A percentile compares a stretch with the other conserved stretches of the same genome.
These are phyloP conservation scores for Ornithoptera priamus DNA, from an alignment of 2,888 invertebrate genomes.

Conservation along the genomic window DNA sequence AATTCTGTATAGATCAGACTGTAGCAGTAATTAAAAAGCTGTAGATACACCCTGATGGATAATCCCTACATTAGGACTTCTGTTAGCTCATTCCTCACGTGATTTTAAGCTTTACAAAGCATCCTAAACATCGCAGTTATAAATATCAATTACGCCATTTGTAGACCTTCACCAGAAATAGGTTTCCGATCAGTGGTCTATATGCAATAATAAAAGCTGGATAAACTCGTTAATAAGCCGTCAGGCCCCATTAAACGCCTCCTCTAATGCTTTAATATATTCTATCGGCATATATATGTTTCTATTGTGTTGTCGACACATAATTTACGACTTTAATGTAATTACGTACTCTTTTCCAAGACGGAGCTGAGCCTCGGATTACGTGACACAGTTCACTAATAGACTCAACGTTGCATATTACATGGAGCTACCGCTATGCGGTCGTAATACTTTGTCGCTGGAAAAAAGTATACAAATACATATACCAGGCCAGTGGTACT, in stretches of 20 bases:
- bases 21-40: too few species aligned
- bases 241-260: slow-evolving; percentile 3
- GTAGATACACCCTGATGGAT: too few species aligned
- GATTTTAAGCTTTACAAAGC: too few species aligned
- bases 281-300: slow-evolving; percentile 16
- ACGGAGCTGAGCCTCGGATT: slow-evolving; percentile 15
- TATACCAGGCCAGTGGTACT: too few species aligned
- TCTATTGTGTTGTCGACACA: slow-evolving; percentile 21
- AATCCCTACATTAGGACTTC: too few species aligned
- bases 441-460: slow-evolving; percentile 22
- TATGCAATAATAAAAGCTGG: slow-evolving; percentile 7
- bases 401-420: slow-evolving; percentile 28
- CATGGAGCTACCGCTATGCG: slow-evolving; percentile 33
- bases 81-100: too few species aligned
- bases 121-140: too few species aligned
- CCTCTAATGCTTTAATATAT: slow-evolving; percentile 11
- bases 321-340: slow-evolving; percentile 28
- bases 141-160: too few species aligned
- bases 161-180: too few species aligned
- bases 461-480: too few species aligned
- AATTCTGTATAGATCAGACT: too few species aligned
- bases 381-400: slow-evolving; percentile 24
- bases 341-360: slow-evolving; percentile 21
- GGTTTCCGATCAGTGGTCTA: too few species aligned
- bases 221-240: slow-evolving; percentile 3